These are phyloP conservation scores for Berghia stephanieae DNA, from an alignment of 1,140 invertebrate genomes.

Conservation along the genomic window DNA sequence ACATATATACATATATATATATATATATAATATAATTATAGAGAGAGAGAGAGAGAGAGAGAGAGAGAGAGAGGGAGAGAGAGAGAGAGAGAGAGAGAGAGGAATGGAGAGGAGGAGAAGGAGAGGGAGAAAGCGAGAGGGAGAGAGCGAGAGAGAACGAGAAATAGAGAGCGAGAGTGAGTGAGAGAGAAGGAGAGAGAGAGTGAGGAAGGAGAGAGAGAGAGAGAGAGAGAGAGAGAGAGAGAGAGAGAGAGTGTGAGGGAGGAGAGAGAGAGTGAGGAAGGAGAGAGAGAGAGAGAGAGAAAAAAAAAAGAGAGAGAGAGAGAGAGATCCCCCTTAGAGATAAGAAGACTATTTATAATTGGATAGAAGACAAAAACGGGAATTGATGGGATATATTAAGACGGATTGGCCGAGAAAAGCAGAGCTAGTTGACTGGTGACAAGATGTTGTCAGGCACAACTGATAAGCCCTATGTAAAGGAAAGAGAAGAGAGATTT, in stretches of 20 bases:
- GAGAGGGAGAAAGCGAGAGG: neutral
- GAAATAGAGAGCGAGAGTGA: neutral
- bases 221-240: neutral
- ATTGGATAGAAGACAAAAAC: too few species aligned
- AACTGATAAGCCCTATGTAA: too few species aligned
- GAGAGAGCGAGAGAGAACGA: neutral
- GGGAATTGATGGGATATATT: too few species aligned
- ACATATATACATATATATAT: too few species aligned
- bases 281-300: slow-evolving; percentile 18
- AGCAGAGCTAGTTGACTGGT: too few species aligned
- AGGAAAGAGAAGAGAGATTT: too few species aligned
- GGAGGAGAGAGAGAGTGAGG: neutral
- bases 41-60: too few species aligned
- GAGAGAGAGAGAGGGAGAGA: neutral
- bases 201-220: neutral
- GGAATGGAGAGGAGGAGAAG: neutral
- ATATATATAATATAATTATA: too few species aligned
- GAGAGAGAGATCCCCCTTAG: neutral
- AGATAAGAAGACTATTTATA: too few species aligned
- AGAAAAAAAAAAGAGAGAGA: neutral
- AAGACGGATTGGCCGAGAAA: too few species aligned
- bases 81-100: neutral
- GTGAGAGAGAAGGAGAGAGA: neutral
- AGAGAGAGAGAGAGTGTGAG: neutral
- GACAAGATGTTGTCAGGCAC: too few species aligned